Evolutionary conservation across 2,113 vertebrate species (phyloP).

Genomic region (Epinephelus fuscoguttatus): DNA sequence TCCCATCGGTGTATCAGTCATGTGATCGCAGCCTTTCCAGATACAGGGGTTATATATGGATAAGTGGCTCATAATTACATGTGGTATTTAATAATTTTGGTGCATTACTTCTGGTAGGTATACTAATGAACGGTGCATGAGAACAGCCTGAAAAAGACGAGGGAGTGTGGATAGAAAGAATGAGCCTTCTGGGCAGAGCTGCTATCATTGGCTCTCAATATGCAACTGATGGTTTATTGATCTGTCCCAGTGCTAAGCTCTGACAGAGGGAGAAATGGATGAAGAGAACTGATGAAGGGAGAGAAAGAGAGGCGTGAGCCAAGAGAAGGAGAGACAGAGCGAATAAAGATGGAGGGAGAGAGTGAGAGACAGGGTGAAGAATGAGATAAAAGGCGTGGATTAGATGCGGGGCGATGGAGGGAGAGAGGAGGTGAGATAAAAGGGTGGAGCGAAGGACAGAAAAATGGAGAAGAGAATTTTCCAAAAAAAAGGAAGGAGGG

Average conservation of each 20-base stretch:
- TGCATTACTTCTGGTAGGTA: no score
- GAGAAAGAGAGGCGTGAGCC: neutral
- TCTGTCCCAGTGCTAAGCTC: slow-evolving; percentile 28
- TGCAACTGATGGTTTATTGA: slow-evolving; percentile 63
- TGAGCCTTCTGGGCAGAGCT: slow-evolving; percentile 23
- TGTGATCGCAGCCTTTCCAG: no score
- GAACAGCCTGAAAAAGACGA: neutral
- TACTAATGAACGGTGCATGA: no score
- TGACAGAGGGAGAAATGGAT: neutral
- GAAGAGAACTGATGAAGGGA: neutral
- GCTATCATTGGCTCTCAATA: slow-evolving; percentile 36
- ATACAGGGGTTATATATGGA: no score
- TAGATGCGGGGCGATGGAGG: neutral
- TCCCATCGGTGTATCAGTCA: no score
- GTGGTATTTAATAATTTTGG: no score
- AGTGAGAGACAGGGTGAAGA: neutral
- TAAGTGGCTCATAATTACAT: no score
- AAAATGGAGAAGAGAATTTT: neutral
- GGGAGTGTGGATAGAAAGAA: neutral
- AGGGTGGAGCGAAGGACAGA: neutral
- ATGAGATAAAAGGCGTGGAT: slow-evolving; percentile 1
- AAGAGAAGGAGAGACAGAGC: neutral
- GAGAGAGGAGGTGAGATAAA: neutral
- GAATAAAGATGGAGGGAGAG: neutral
- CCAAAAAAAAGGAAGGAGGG: neutral